phyloP scores from a whole-genome alignment of 2,888 invertebrate genomes.

The Erebia epiphron region DNA sequence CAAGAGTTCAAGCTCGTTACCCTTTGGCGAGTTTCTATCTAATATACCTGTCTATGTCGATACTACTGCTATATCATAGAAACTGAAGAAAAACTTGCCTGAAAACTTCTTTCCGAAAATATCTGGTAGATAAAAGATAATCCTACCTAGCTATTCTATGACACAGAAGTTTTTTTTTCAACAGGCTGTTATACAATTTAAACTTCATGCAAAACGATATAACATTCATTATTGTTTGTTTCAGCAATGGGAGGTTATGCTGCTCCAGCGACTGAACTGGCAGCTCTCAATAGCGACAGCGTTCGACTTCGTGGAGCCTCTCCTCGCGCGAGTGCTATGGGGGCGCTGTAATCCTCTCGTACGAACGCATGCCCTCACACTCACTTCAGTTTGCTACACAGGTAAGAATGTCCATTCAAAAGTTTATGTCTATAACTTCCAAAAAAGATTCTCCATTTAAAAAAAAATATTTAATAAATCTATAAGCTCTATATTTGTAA shows the following conservation, averaged over 20 bases:
- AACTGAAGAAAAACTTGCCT: too few relatives aligned
- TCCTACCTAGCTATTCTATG: too few relatives aligned
- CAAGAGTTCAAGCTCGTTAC: too few relatives aligned
- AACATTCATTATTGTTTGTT: slow-evolving; percentile 49
- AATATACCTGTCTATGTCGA: too few relatives aligned
- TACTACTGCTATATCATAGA: too few relatives aligned
- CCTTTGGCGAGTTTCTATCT: too few relatives aligned
- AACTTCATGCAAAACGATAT: background rate
- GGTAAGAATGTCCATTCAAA: slow-evolving; percentile 75
- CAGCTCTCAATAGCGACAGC: slow-evolving; percentile 90
- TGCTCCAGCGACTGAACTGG: slow-evolving; percentile 90
- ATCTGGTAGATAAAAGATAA: too few relatives aligned
- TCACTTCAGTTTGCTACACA: slow-evolving; percentile 90
- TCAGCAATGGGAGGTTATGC: slow-evolving; percentile 91
- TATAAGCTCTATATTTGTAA: too few relatives aligned
- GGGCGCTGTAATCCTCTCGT: slow-evolving; percentile 83
- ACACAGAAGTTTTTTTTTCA: too few relatives aligned
- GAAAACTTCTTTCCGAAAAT: too few relatives aligned
- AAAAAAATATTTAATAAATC: too few relatives aligned
- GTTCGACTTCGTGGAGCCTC: slow-evolving; percentile 92
- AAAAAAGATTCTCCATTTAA: background rate
- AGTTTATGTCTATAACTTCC: background rate
- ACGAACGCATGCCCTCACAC: slow-evolving; percentile 88
- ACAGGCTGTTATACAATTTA: too few relatives aligned
- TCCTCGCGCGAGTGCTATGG: slow-evolving; percentile 86